phyloP scores from a whole-genome alignment of 2,888 invertebrate species.

The Baronia brevicornis region DNA sequence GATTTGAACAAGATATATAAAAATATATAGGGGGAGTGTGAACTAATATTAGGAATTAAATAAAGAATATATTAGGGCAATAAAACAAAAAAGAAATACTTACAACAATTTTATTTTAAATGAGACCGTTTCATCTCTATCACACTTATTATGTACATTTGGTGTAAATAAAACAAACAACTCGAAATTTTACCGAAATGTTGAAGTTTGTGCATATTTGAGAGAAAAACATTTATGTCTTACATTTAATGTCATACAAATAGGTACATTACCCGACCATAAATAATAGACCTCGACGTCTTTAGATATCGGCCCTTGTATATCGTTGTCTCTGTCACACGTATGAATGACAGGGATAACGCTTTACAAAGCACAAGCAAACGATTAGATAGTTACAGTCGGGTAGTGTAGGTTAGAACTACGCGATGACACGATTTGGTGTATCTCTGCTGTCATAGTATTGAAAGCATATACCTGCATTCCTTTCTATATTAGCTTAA shows the following conservation, averaged over 20 bases:
- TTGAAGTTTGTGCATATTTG: conserved; percentile 73
- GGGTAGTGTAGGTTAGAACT: too few species aligned
- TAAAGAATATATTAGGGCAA: too few species aligned
- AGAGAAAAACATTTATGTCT: conserved; percentile 55
- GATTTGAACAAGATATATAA: too few species aligned
- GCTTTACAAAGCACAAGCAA: too few species aligned
- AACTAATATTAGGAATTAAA: too few species aligned
- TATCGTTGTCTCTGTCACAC: too few species aligned
- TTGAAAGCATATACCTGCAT: conserved; percentile 31
- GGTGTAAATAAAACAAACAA: conserved; percentile 73
- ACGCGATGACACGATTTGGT: conserved; percentile 57
- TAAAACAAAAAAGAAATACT: conserved; percentile 47
- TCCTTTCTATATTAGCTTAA: conserved; percentile 38
- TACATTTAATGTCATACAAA: conserved; percentile 58
- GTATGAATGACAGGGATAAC: too few species aligned
- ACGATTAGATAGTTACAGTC: too few species aligned
- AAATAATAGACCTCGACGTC: too few species aligned
- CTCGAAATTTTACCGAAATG: conserved; percentile 62
- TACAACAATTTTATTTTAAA: conserved; percentile 74
- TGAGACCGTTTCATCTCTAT: conserved; percentile 75
- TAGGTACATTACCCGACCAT: too few species aligned
- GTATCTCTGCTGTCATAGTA: conserved; percentile 43
- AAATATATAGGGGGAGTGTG: too few species aligned
- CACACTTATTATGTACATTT: conserved; percentile 75
- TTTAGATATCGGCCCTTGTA: too few species aligned